phyloP scores from a whole-genome alignment of 2,888 invertebrate genomes.

The Aleiodes testaceus region DNA sequence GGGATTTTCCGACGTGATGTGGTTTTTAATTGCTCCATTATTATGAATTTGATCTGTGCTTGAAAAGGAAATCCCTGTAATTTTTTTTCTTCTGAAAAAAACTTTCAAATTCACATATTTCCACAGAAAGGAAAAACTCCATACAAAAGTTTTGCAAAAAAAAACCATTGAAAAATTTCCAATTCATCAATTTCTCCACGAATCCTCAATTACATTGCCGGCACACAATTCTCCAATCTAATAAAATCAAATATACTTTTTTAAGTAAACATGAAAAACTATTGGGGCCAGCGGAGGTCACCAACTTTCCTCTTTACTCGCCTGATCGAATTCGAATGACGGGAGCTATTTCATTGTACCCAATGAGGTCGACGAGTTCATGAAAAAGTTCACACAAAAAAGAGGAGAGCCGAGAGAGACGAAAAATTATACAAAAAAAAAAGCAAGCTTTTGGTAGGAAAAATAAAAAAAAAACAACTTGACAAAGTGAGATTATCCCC shows the following conservation, averaged over 20 bases:
- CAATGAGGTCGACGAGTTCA: conserved; percentile 16
- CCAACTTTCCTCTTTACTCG: conserved; percentile 27
- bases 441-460: not conserved
- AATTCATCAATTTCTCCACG: not conserved
- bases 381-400: conserved; percentile 18
- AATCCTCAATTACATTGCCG: not conserved
- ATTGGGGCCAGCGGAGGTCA: conserved; percentile 12
- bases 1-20: too few relatives aligned
- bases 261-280: conserved; percentile 1
- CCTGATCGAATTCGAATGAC: conserved; percentile 29
- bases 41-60: too few relatives aligned
- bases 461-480: conserved; percentile 10
- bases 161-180: too few relatives aligned
- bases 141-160: too few relatives aligned
- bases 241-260: not conserved
- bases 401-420: not conserved
- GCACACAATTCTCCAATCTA: too few relatives aligned
- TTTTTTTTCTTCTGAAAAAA: too few relatives aligned
- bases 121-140: too few relatives aligned
- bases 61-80: too few relatives aligned
- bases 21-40: too few relatives aligned
- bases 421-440: conserved; percentile 3
- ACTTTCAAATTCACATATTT: too few relatives aligned
- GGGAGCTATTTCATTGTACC: conserved; percentile 19
- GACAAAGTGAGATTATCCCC: conserved; percentile 30